These are phyloP conservation scores for Lepidurus apus DNA, from an alignment of 1,140 invertebrate genomes.

Conservation along the genomic window DNA sequence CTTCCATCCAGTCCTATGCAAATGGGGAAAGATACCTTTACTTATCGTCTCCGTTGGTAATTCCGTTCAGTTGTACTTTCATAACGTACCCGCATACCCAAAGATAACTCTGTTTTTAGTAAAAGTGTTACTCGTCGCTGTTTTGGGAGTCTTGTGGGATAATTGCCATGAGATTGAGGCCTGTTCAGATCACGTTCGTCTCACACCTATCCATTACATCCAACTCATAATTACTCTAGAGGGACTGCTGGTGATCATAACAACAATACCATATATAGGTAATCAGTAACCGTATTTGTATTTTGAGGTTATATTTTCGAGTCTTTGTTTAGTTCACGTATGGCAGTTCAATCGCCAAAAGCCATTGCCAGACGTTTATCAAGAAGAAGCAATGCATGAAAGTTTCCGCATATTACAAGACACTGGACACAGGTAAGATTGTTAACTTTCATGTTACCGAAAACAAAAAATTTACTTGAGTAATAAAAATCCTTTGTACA, in stretches of 20 bases:
- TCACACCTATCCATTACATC: slow-evolving; percentile 30
- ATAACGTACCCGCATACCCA: background rate
- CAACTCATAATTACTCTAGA: slow-evolving; percentile 31
- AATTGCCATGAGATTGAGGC: slow-evolving; percentile 23
- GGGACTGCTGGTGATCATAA: background rate
- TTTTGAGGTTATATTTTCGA: background rate
- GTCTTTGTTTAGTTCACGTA: slow-evolving; percentile 20
- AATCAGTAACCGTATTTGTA: background rate
- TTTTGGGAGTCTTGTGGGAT: background rate
- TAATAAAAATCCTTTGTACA: background rate
- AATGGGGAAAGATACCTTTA: background rate
- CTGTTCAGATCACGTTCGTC: slow-evolving; percentile 24
- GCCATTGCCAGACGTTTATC: slow-evolving; percentile 29
- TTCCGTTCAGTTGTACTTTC: background rate
- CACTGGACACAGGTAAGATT: background rate
- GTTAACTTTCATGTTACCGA: background rate
- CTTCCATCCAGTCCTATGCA: background rate
- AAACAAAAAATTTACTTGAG: background rate
- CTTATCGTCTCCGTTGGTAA: background rate
- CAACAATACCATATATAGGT: background rate
- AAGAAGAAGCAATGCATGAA: background rate
- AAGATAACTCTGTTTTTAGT: background rate
- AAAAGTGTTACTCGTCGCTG: background rate
- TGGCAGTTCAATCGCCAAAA: slow-evolving; percentile 29
- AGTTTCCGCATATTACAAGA: slow-evolving; percentile 4